Percentiles rank a stretch among this genome's conserved stretches.
Conservation (phyloP, 2,888 invertebrate species). For the Sisyra nigra region DNA sequence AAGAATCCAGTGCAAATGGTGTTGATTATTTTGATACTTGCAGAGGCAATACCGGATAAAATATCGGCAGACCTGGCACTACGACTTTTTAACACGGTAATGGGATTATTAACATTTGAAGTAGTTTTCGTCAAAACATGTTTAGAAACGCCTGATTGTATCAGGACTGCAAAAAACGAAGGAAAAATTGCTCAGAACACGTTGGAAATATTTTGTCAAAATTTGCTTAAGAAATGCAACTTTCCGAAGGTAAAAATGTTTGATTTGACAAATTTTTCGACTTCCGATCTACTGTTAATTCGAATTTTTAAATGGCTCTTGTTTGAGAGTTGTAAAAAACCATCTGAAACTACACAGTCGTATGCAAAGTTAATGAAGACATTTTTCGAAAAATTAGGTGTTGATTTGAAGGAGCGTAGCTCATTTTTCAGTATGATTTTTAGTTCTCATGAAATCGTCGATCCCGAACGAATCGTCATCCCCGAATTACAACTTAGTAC, state of each 20-base stretch:
- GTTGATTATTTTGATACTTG: no score
- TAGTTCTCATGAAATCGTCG: slow-evolving; percentile 24
- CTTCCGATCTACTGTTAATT: slow-evolving; percentile 26
- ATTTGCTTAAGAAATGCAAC: neutral
- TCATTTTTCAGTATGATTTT: slow-evolving; percentile 41
- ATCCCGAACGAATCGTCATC: slow-evolving; percentile 19
- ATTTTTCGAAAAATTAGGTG: slow-evolving; percentile 31
- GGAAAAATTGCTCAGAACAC: neutral
- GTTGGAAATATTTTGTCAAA: no score
- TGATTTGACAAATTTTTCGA: slow-evolving; percentile 26
- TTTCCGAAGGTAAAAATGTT: slow-evolving; percentile 25
- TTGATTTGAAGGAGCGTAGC: slow-evolving; percentile 29
- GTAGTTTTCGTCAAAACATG: no score
- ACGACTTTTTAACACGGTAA: no score
- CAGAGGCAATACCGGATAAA: no score
- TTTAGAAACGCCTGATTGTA: slow-evolving; percentile 8
- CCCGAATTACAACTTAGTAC: slow-evolving; percentile 35
- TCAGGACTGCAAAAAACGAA: slow-evolving; percentile 10
- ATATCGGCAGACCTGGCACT: no score
- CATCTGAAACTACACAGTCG: slow-evolving; percentile 21
- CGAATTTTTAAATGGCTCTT: slow-evolving; percentile 31
- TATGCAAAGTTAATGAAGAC: slow-evolving; percentile 29
- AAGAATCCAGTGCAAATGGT: no score
- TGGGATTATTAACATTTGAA: no score
- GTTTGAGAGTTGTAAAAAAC: slow-evolving; percentile 29